These are phyloP conservation scores for Hiodon tergisus DNA, from an alignment of 2,113 vertebrate species.

Conservation along the genomic window DNA sequence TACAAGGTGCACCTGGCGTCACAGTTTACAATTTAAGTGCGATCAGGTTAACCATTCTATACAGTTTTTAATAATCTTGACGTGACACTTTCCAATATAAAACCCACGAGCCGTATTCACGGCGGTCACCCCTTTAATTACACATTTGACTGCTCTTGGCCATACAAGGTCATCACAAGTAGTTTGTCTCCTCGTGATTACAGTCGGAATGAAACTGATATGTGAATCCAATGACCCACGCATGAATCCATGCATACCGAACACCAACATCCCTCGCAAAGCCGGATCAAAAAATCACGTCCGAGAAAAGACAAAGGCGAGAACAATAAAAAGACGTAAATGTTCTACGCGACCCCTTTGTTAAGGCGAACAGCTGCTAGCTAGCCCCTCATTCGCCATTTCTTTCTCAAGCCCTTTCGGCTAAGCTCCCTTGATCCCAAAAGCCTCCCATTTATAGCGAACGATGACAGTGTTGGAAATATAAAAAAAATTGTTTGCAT, in stretches of 20 bases:
- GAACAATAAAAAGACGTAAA: neutral
- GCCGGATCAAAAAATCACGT: too few relatives aligned
- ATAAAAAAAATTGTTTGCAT: conserved; percentile 9
- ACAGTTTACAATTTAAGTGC: neutral
- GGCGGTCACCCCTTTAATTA: neutral
- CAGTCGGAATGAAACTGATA: neutral
- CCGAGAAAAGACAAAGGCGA: neutral
- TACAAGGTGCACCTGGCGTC: neutral
- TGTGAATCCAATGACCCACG: neutral
- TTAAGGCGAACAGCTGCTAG: neutral
- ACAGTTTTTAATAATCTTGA: neutral
- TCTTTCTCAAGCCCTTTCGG: neutral
- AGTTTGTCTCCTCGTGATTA: neutral
- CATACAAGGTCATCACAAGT: conserved; percentile 4
- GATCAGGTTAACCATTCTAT: neutral
- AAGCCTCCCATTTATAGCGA: conserved; percentile 14
- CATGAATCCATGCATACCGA: neutral
- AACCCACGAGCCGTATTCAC: neutral
- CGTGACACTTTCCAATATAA: too few relatives aligned
- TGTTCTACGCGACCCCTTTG: conserved; percentile 15
- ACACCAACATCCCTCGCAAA: neutral
- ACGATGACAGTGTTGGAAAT: neutral
- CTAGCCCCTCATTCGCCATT: neutral
- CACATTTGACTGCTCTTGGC: neutral
- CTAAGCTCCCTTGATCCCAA: conserved; percentile 2